Percentiles rank a stretch among this genome's conserved stretches.
Evolutionary conservation across 2,113 vertebrate species (phyloP).

Genomic region (Okapia johnstoni): DNA sequence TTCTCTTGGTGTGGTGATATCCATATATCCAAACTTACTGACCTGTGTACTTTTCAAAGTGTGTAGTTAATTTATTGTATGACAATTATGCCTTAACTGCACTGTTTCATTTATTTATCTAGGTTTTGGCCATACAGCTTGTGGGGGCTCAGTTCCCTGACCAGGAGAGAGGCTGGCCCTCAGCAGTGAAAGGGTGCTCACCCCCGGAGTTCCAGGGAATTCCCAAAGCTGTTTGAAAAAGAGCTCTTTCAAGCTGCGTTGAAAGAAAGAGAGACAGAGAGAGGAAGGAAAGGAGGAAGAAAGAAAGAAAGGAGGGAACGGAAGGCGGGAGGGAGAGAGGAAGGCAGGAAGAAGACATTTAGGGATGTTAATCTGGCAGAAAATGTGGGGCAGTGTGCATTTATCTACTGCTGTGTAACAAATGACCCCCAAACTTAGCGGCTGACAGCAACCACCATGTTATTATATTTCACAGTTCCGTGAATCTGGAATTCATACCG

Average conservation of each 20-base stretch:
- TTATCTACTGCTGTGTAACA: not conserved
- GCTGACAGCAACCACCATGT: not conserved
- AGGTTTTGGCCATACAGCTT: not conserved
- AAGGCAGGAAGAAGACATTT: not conserved
- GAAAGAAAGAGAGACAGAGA: not conserved
- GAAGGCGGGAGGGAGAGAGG: not conserved
- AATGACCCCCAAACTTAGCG: not conserved
- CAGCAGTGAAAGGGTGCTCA: fast-evolving
- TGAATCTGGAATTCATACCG: not conserved
- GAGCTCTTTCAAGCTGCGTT: not conserved
- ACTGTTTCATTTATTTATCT: not conserved
- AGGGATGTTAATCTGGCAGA: not conserved
- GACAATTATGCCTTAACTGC: not conserved
- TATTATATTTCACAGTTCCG: not conserved
- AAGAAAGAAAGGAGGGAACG: not conserved
- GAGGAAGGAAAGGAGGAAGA: not conserved
- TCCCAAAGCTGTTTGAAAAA: not conserved
- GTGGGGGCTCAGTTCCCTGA: not conserved
- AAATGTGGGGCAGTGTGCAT: too few species aligned
- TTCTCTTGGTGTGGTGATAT: not conserved
- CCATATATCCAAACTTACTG: not conserved
- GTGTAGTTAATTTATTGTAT: not conserved
- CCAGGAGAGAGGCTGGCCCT: not conserved
- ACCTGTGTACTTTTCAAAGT: not conserved
- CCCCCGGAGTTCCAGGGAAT: not conserved